These are phyloP conservation scores for Nanorana parkeri DNA, from an alignment of 2,113 vertebrate genomes.

Conservation along the genomic window DNA sequence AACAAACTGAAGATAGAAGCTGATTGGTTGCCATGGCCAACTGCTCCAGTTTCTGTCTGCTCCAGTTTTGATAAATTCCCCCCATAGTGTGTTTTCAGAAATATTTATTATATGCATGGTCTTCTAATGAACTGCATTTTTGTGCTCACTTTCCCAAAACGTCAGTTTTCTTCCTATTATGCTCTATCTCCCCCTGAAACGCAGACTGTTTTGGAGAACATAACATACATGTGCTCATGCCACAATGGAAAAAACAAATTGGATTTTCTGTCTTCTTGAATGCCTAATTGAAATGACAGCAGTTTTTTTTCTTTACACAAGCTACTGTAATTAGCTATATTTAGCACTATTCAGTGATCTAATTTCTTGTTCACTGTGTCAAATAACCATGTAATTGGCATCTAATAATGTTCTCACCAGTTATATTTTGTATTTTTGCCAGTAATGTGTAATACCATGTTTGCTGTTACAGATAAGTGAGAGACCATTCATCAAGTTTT, in stretches of 20 bases:
- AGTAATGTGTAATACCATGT: conserved; percentile 7
- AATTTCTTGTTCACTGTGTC: conserved; percentile 34
- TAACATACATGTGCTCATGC: neutral
- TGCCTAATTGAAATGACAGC: conserved; percentile 37
- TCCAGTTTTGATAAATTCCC: no score
- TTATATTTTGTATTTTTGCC: conserved; percentile 14
- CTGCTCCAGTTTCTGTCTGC: no score
- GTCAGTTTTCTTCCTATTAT: no score
- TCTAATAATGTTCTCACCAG: conserved; percentile 13
- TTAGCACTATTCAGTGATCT: conserved; percentile 35
- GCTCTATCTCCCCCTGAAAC: neutral
- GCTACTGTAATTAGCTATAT: conserved; percentile 47
- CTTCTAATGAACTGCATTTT: no score
- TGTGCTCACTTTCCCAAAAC: no score
- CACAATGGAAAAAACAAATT: conserved; percentile 12
- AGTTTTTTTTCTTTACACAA: conserved; percentile 3
- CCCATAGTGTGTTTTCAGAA: no score
- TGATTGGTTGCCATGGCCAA: no score
- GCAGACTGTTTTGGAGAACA: neutral
- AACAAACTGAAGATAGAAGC: no score
- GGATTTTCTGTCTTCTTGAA: conserved; percentile 34
- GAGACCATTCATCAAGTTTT: conserved; percentile 6
- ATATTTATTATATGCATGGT: no score
- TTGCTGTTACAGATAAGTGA: neutral
- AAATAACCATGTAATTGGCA: conserved; percentile 29